Evolutionary conservation across 1,140 invertebrate species (phyloP).

Genomic region (Riptortus pedestris): DNA sequence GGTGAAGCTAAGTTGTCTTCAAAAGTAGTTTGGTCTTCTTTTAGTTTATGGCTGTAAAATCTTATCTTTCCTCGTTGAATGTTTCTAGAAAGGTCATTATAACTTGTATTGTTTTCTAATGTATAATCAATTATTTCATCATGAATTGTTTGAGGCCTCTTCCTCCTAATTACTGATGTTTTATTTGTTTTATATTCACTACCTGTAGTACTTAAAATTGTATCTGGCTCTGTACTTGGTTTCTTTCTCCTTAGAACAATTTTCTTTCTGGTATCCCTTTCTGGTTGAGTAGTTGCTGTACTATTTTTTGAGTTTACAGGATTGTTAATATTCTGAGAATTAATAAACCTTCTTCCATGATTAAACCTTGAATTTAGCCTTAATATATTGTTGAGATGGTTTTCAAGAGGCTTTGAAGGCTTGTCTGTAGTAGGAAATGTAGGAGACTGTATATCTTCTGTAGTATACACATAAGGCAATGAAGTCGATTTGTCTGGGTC

Average conservation of each 20-base stretch:
- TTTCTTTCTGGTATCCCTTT: not conserved
- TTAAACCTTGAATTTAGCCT: not conserved
- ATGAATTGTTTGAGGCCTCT: not conserved
- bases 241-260: conserved; percentile 3
- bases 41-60: not conserved
- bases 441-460: no score
- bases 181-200: not conserved
- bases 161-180: not conserved
- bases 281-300: not conserved
- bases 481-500: no score
- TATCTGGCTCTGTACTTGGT: not conserved
- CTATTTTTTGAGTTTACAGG: not conserved
- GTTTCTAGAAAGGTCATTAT: not conserved
- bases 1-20: not conserved
- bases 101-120: not conserved
- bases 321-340: not conserved
- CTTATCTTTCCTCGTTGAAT: not conserved
- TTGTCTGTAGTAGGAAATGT: no score
- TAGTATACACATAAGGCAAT: no score
- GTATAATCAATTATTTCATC: not conserved
- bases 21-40: not conserved
- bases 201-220: not conserved
- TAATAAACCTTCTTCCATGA: not conserved
- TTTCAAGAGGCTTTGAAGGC: no score
- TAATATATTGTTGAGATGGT: no score